Evolutionary conservation across 2,888 invertebrate species (phyloP).

Genomic region (Argyresthia albistria): DNA sequence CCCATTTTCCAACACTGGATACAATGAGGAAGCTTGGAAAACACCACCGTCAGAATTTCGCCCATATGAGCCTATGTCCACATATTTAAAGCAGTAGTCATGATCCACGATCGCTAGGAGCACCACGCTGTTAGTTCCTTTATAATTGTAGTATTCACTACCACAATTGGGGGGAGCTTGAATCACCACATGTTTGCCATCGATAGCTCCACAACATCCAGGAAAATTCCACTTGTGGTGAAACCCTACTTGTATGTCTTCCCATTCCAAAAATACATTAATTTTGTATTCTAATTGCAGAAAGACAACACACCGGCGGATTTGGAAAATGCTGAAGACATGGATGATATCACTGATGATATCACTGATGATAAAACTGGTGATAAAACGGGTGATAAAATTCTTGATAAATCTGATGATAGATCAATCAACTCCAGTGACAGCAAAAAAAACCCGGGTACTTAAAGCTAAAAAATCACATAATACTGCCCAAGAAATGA

Average conservation of each 20-base stretch:
- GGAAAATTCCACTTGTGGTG: constrained; percentile 18
- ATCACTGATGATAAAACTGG: no score
- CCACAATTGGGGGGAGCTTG: constrained; percentile 16
- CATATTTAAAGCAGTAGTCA: constrained; percentile 12
- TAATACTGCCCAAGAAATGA: constrained; percentile 11
- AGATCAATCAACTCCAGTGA: constrained; percentile 11
- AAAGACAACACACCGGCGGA: constrained; percentile 12
- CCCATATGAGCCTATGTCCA: constrained; percentile 9
- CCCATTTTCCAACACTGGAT: constrained; percentile 10
- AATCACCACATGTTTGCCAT: constrained; percentile 21
- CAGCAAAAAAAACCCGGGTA: constrained; percentile 12
- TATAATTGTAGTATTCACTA: constrained; percentile 21
- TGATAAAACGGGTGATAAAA: constrained; percentile 12
- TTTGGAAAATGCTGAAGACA: constrained; percentile 13
- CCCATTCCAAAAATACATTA: constrained; percentile 9
- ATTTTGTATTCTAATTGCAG: constrained; percentile 12
- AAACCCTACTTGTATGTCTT: constrained; percentile 2
- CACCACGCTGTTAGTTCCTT: constrained; percentile 14
- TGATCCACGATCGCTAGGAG: constrained; percentile 22
- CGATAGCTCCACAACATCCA: constrained; percentile 19
- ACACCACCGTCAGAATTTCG: constrained; percentile 13
- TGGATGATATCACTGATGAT: constrained; percentile 10
- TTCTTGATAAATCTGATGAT: constrained; percentile 9
- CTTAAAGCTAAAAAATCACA: constrained; percentile 14
- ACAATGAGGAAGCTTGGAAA: constrained; percentile 11